These are phyloP conservation scores for Notodonta ziczac DNA, from an alignment of 2,888 invertebrate species.

Conservation along the genomic window DNA sequence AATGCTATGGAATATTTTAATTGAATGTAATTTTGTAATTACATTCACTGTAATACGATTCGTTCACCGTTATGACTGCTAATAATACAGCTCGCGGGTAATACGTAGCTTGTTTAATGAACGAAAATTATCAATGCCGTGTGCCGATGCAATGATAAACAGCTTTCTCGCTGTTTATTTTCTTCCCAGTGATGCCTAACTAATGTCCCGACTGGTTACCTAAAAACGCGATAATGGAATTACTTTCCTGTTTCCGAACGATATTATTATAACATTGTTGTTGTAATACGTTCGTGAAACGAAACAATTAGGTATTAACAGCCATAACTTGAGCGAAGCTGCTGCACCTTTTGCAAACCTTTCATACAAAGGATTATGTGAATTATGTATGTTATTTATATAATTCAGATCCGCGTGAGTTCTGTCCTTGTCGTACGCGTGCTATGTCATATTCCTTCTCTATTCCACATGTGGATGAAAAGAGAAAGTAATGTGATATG, in stretches of 20 bases:
- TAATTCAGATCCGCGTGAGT: conserved; percentile 10
- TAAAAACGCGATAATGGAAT: not conserved
- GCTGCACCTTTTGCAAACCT: not conserved
- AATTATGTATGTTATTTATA: conserved; percentile 7
- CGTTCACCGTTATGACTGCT: conserved; percentile 54
- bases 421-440: conserved; percentile 15
- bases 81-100: conserved; percentile 47
- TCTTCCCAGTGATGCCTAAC: not conserved
- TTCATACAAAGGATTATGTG: not conserved
- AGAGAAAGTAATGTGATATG: conserved; percentile 27
- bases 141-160: conserved; percentile 7
- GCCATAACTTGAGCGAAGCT: conserved; percentile 5
- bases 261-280: too few species aligned
- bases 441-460: conserved; percentile 13
- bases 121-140: conserved; percentile 39
- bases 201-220: not conserved
- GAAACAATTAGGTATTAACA: not conserved
- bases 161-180: not conserved
- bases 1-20: conserved; percentile 43
- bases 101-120: conserved; percentile 48
- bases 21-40: conserved; percentile 44
- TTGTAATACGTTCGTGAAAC: not conserved
- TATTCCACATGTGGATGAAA: conserved; percentile 4
- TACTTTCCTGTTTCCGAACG: not conserved
- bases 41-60: conserved; percentile 45